phyloP scores from a whole-genome alignment of 2,113 vertebrate species.

The Zosterops lateralis region DNA sequence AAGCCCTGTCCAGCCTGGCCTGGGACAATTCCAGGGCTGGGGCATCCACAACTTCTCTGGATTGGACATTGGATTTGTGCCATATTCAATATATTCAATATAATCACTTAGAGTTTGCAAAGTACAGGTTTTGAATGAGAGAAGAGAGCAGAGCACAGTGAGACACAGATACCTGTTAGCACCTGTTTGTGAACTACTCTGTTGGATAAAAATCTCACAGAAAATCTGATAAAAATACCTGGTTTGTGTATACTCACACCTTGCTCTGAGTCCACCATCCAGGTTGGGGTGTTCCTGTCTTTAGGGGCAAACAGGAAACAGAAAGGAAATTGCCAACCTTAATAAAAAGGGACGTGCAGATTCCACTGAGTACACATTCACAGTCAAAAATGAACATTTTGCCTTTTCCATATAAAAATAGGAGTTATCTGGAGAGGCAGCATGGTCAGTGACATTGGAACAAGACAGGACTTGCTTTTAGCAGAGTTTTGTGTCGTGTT shows the following conservation, averaged over 20 bases:
- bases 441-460: not conserved
- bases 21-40: not conserved
- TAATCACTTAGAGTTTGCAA: not conserved
- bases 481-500: not conserved
- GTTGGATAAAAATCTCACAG: not conserved
- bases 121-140: not conserved
- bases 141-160: not conserved
- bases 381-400: not conserved
- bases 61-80: not conserved
- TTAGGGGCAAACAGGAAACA: not conserved
- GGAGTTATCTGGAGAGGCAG: not conserved
- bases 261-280: not conserved
- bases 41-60: not conserved
- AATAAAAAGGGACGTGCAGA: not conserved
- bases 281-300: not conserved
- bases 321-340: not conserved
- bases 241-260: not conserved
- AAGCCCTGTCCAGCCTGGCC: not conserved
- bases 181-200: not conserved
- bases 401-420: not conserved
- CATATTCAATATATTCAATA: not conserved
- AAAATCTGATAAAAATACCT: not conserved
- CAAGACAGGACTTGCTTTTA: not conserved
- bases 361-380: not conserved
- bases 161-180: not conserved